phyloP scores from a whole-genome alignment of 2,113 vertebrate genomes.

The Gallinago undulata region DNA sequence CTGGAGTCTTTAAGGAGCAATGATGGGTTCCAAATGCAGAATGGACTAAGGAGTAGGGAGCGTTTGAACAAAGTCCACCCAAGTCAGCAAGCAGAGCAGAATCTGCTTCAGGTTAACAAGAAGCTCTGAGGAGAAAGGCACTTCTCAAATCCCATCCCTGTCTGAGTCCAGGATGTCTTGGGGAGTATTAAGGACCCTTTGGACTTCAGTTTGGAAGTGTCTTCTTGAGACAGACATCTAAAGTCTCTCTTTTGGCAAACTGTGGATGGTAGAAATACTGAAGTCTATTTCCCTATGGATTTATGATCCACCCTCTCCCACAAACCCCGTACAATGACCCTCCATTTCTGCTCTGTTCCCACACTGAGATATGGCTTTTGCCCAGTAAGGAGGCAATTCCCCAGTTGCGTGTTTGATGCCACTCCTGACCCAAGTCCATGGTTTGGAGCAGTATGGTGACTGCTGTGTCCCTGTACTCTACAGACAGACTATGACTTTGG shows the following conservation, averaged over 20 bases:
- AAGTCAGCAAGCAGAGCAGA: neutral
- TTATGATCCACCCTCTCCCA: neutral
- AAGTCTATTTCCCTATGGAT: neutral
- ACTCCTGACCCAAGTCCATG: neutral
- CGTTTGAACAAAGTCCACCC: neutral
- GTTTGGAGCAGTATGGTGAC: neutral
- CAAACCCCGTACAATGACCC: neutral
- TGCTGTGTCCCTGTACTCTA: neutral
- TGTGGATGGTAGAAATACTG: neutral
- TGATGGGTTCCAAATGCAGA: neutral
- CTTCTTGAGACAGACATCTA: neutral
- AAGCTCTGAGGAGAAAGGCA: neutral
- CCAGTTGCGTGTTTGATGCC: neutral
- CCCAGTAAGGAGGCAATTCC: neutral
- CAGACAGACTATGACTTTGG: neutral
- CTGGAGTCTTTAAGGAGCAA: neutral
- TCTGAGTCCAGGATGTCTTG: neutral
- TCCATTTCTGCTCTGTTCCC: neutral
- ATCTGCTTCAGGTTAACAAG: neutral
- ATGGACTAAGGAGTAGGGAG: neutral
- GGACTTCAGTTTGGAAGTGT: neutral
- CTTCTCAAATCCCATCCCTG: neutral
- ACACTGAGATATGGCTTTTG: neutral
- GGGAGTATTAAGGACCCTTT: neutral
- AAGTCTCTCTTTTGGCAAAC: neutral